Percentiles rank a stretch among this genome's conserved stretches.
These are phyloP conservation scores for Drosophila peninsularis DNA, from an alignment of 2,888 invertebrate species.

Conservation along the genomic window DNA sequence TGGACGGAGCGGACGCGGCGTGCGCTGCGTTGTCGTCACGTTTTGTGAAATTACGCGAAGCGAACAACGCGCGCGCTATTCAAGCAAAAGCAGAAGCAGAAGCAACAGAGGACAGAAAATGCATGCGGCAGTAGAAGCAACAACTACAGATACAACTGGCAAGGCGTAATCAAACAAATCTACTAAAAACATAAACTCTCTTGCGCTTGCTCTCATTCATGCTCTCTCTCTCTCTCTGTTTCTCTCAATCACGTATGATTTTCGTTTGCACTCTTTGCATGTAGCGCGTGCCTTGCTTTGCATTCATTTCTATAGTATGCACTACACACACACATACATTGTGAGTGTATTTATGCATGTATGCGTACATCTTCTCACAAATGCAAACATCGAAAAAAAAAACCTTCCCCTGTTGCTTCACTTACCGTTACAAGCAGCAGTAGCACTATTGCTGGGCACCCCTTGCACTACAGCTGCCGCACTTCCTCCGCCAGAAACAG, in stretches of 20 bases:
- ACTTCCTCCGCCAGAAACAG: constrained; percentile 44
- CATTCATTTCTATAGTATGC: constrained; percentile 24
- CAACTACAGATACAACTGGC: constrained; percentile 30
- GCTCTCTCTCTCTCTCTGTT: constrained; percentile 1
- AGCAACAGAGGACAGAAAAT: constrained; percentile 33
- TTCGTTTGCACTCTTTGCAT: constrained; percentile 19
- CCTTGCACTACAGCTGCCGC: constrained; percentile 47
- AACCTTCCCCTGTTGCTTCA: constrained; percentile 29
- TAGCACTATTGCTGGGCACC: constrained; percentile 67
- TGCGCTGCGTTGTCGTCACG: constrained; percentile 65
- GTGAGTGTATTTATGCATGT: constrained; percentile 1
- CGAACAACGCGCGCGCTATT: constrained; percentile 55
- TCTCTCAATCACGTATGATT: constrained; percentile 12
- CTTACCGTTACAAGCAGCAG: constrained; percentile 78
- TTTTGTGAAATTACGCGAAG: constrained; percentile 75
- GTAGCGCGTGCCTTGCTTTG: constrained; percentile 58
- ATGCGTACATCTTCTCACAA: constrained; percentile 30
- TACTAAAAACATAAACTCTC: constrained; percentile 30
- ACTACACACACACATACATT: constrained; percentile 4
- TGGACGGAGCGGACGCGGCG: constrained; percentile 7
- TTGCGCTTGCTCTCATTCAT: constrained; percentile 24
- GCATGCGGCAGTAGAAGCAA: constrained; percentile 34
- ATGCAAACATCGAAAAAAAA: constrained; percentile 16
- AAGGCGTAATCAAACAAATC: constrained; percentile 36
- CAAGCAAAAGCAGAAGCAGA: constrained; percentile 5